Evolutionary conservation across 2,113 vertebrate species (phyloP).

Genomic region (Parus major): DNA sequence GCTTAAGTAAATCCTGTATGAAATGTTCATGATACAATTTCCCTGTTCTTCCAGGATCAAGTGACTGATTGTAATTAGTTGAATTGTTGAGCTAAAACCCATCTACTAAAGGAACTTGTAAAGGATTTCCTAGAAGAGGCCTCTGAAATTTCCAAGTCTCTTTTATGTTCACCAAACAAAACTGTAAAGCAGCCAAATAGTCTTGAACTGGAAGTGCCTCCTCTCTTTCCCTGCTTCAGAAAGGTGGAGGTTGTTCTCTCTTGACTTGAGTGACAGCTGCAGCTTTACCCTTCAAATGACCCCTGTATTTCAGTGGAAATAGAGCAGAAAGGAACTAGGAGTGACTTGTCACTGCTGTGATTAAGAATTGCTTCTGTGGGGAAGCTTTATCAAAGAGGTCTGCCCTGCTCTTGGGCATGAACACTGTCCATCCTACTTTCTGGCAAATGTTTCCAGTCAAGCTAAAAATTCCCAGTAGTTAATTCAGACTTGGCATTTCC

Average conservation of each 20-base stretch:
- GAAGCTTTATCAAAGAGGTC: not conserved
- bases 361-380: not conserved
- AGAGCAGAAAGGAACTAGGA: constrained; percentile 8
- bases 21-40: not conserved
- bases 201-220: not conserved
- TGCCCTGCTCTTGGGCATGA: not conserved
- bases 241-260: not conserved
- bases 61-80: not conserved
- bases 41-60: constrained; percentile 11
- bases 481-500: not conserved
- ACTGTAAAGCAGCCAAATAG: not conserved
- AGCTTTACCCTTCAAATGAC: constrained; percentile 3
- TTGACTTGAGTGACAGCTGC: not conserved
- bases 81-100: constrained; percentile 10
- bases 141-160: constrained; percentile 14
- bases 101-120: not conserved
- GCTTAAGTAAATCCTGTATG: constrained; percentile 10
- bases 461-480: not conserved
- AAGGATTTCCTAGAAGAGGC: constrained; percentile 26
- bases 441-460: not conserved
- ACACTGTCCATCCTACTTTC: not conserved
- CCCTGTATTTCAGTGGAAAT: not conserved
- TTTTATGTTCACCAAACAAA: constrained; percentile 7
- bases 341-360: not conserved
- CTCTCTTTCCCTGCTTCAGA: not conserved